These are phyloP conservation scores for Dendrolimus houi DNA, from an alignment of 2,888 invertebrate genomes.

Conservation along the genomic window DNA sequence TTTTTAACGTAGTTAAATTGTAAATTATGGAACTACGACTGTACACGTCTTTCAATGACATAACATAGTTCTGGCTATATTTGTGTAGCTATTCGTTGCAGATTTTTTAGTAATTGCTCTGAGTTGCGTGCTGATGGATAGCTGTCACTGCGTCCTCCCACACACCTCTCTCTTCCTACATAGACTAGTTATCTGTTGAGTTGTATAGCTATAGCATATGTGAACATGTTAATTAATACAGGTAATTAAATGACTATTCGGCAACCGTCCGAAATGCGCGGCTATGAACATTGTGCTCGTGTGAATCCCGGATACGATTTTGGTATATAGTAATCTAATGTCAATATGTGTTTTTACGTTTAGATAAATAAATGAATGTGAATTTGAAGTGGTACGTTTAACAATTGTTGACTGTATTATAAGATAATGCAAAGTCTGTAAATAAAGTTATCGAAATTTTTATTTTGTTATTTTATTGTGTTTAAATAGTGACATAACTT, in stretches of 20 bases:
- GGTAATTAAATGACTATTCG: constrained; percentile 18
- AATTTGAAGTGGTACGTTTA: constrained; percentile 62
- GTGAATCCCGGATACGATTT: constrained; percentile 37
- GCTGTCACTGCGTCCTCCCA: too few species aligned
- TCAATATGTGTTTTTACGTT: constrained; percentile 64
- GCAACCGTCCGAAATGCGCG: constrained; percentile 44
- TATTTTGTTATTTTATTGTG: constrained; percentile 19
- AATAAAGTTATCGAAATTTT: constrained; percentile 73
- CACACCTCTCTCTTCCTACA: too few species aligned
- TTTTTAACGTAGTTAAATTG: too few species aligned
- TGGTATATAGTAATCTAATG: constrained; percentile 45
- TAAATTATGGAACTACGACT: too few species aligned
- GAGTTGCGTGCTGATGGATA: too few species aligned
- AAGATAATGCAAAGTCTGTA: constrained; percentile 72
- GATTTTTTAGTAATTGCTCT: too few species aligned
- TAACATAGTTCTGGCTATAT: too few species aligned
- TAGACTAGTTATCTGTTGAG: too few species aligned
- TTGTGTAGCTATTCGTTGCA: too few species aligned
- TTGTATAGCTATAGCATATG: too few species aligned
- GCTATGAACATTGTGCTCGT: constrained; percentile 24
- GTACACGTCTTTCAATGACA: too few species aligned
- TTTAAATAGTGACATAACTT: too few species aligned
- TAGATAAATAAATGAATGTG: constrained; percentile 65
- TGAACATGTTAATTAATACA: background rate
- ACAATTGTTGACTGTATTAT: constrained; percentile 74